Evolutionary conservation across 2,888 invertebrate genomes (phyloP), one percentile per base, ranked within the genome.

Genomic region (Capitulum mitella): DNA sequence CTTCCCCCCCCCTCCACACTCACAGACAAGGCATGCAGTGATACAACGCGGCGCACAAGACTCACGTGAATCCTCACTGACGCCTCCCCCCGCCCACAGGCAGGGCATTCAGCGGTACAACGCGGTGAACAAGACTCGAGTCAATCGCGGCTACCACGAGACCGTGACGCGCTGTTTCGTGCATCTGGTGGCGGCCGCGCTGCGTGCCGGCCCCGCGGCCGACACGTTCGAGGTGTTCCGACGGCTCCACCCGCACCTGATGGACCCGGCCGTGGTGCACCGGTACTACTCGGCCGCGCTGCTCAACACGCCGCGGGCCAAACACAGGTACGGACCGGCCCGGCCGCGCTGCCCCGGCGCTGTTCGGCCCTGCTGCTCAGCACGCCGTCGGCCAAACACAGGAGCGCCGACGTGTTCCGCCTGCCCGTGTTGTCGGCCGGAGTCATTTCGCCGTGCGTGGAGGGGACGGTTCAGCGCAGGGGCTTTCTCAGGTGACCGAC

Each of bases 71-170:
- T n/a, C n/a, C n/a, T n/a, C n/a, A n/a, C n/a, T n/a, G n/a, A n/a
- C 43, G 43, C 43, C 43, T 16, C 51, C 26, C 10, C 26, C 10
- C 34, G 37, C 70, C 70, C 26, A 5, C 70, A 70, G 70, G 8
- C 70, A 70, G 26, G 70, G 70, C 40, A 70, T 70, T 40, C 70
- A 70, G 70, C 70, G 70, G 40, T 70, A 70, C 70, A 70, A 70
- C 70, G 37, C 26, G 6, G 70, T 70, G 26, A 70, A 70, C 70
- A 70, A 70, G 70, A 70, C 70, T 26, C 70, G 70, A 22, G 40
- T 70, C 2, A 40, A 37, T 0, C 70, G 37, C 26, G 70, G 70
- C 37, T 70, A 70, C 70, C 37, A 70, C 70, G 70, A 70, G 37
- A 70, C 70, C 26, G 70, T 70, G 40, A 70, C 70, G 37, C 10